Base-by-base conservation (phyloP, 2,797 vertebrate species). In the Anguilla pacifica region DNA sequence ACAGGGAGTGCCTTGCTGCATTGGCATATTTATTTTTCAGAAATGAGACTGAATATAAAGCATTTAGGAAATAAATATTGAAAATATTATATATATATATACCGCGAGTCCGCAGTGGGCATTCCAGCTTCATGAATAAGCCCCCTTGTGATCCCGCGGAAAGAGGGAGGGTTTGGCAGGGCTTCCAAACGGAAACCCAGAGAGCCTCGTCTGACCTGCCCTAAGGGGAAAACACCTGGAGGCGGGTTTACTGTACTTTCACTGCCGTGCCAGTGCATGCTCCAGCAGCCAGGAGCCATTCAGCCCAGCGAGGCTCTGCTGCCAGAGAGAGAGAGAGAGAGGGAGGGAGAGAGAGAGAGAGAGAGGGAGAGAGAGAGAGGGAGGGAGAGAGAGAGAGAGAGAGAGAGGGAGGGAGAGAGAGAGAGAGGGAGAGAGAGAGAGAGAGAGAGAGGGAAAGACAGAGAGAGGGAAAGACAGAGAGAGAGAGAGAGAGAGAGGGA, bases 151-250 rank as follows among this genome's bases (percentile, higher is more conserved):
- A 87, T 84, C 39, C 84, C 87, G 55, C 83, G 81, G 89, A 91
- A 88, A 86, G 72, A 53, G 88, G 84, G 86, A 82, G 59, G 86
- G 87, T 89, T 90, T 90, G 88, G 84, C 79, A 82, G 84, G 53
- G 85, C 57, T 89, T 86, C 88, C 87, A 39, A 82, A 86, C 89
- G 88, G 84, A 89, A 81, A 79, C 4, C 17, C 17, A 11, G 19
- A 79, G 46, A 79, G 74, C 39, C 74, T 46, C 3, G 25, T 64
- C n/a, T 72, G 61, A 46, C 46, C 86, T 53, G n/a, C 57, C 49
- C 55, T 55, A 82, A 89, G 77, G 83, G 79, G 87, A 90, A 88
- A 87, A 87, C 84, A 90, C 83, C 89, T 91, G 89, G 87, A 87
- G 88, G 89, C 83, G 87, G 89, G 87, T 90, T 90, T 88, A 87